Evolutionary conservation across 2,888 invertebrate species (phyloP), one percentile per base, ranked within the genome.

Genomic region (Drosophila dives): DNA sequence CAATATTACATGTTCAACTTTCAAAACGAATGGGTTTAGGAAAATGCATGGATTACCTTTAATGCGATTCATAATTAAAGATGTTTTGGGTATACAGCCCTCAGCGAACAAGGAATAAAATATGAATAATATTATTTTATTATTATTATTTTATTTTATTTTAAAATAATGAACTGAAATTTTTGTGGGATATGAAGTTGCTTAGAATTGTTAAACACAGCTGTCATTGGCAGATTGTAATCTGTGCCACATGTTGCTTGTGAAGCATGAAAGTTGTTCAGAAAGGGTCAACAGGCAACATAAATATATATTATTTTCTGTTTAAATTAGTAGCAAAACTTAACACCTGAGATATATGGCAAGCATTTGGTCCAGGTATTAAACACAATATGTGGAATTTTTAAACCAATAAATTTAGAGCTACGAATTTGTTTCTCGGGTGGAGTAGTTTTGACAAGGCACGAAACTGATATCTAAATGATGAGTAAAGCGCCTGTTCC

Each of bases 61-160:
- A 12, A 12, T 12, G 20, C 7, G 12, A 42, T 12, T 45, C 12
- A 12, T 12, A 45, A 20, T 20, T 45, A 12, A 20, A 38, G 38
- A 1, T 17, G 38, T 8, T 17, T 17, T 17, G 8, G 2, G 10
- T n/a, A n/a, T 5, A 60, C 48, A 67, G 66, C 34, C 40, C 40
- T 29, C 23, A 23, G 15, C 12, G 2, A 23, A 4, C 3, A 45
- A 23, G 8, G 3, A 23, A 23, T 4, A n/a, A 89, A 89, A 86
- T 86, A 86, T 87, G 85, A 81, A 85, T 84, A 85, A 83, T 85
- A 64, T 69, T 75, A 85, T 89, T 86, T 86, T 85, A 81, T n/a
- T n/a, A n/a, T n/a, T n/a, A n/a, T n/a, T n/a, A n/a, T n/a, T n/a
- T n/a, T n/a, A n/a, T n/a, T n/a, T n/a, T n/a, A n/a, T n/a, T n/a